Base-by-base conservation (phyloP, 1,140 invertebrate species). In the Tetraneura akinire region DNA sequence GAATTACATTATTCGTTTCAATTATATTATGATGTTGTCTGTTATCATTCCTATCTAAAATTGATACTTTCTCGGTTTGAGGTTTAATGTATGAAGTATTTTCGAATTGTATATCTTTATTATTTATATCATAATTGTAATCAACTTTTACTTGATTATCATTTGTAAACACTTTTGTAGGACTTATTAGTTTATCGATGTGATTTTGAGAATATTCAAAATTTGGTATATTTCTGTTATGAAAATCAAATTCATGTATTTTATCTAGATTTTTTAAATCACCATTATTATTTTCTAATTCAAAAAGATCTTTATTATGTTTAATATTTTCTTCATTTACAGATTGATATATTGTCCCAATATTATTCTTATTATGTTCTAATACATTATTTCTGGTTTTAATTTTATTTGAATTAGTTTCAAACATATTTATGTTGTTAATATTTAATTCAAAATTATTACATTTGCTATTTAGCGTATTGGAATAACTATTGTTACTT, bases 161-260 rank as follows among this genome's bases (percentile, higher is more conserved):
- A 49, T 70, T 47, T 6, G 66, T 23, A 23, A 42, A 45, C 45
- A 23, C 47, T 70, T 70, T 45, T 4, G 23, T 49, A 10, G 13
- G 13, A 18, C 8, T 70, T 10, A 9, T 18, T n/a, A 45, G 3
- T 70, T 29, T 14, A 16, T 18, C 1, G 9, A 18, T 13, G n/a
- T 47, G 18, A 70, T 3, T 3, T 18, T 47, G 9, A n/a, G 66
- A 70, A 29, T 45, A 70, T 49, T 18, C 68, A 4, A 70, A 70
- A 70, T 49, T 26, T 49, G 49, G 21, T 49, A 70, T 70, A 49
- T 18, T 70, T 11, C 45, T 70, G 4, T 45, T 70, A 16, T 49
- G 16, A 29, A 70, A 70, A 70, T 70, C 68, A 29, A 70, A 70
- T 49, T 16, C 68, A 18, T 47, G 6, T 1, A 49, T 70, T 70